Conservation (phyloP, 37 sponge, comb jelly and placozoan genomes). For the Beroe forskalii region DNA sequence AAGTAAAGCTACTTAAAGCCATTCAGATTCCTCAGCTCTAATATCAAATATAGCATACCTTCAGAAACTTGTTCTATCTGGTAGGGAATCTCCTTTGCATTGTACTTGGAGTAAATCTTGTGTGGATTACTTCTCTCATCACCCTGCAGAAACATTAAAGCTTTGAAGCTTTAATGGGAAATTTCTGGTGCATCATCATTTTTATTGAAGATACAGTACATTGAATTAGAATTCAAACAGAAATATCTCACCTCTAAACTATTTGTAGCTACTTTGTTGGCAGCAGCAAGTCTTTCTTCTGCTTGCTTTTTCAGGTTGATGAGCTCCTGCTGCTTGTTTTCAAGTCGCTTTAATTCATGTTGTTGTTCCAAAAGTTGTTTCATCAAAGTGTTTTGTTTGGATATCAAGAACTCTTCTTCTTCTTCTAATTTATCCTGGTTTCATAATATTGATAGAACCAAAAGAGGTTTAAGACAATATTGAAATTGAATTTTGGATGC, state of each 20-base stretch:
- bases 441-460: neutral
- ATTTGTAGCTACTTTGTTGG: neutral
- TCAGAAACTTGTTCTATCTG: constrained; percentile 23
- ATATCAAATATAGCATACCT: no score
- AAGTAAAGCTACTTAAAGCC: no score
- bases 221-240: no score
- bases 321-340: constrained; percentile 15
- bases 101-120: constrained; percentile 43
- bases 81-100: constrained; percentile 13
- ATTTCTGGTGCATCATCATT: no score
- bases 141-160: no score
- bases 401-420: constrained; percentile 11
- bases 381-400: constrained; percentile 22
- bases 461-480: neutral
- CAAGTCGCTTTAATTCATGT: constrained; percentile 28
- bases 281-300: constrained; percentile 28
- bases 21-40: no score
- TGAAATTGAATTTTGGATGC: no score
- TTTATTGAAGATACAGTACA: no score
- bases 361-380: neutral
- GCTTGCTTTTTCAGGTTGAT: neutral
- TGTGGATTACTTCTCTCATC: neutral
- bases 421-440: constrained; percentile 13
- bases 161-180: no score
- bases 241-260: neutral